phyloP scores from a whole-genome alignment of 2,888 invertebrate genomes.

The Eupithecia subfuscata region DNA sequence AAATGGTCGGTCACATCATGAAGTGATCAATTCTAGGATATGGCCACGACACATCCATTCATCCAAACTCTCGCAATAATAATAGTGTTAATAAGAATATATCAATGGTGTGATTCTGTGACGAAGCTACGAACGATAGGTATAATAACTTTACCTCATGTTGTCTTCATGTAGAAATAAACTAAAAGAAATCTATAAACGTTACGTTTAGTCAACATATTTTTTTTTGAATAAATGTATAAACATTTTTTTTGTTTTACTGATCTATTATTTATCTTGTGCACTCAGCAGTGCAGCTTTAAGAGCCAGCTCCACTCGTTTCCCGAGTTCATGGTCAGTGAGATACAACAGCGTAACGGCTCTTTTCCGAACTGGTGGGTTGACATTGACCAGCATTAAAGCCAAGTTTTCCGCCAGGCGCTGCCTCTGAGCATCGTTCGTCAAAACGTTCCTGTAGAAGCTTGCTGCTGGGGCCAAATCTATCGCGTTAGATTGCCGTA shows the following conservation, averaged over 20 bases:
- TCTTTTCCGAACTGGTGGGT: conserved; percentile 37
- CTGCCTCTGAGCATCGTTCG: conserved; percentile 39
- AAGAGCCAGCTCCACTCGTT: conserved; percentile 82
- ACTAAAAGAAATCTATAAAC: neutral
- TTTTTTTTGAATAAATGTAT: neutral
- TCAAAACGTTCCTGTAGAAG: conserved; percentile 88
- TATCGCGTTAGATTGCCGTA: conserved; percentile 32
- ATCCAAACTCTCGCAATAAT: too few species aligned
- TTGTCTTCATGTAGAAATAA: neutral
- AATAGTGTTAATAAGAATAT: too few species aligned
- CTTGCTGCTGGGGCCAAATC: conserved; percentile 83
- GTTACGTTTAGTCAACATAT: neutral
- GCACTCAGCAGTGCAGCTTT: conserved; percentile 35
- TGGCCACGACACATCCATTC: too few species aligned
- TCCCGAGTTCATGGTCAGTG: conserved; percentile 89
- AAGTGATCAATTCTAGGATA: too few species aligned
- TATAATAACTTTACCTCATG: too few species aligned
- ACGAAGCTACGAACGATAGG: too few species aligned
- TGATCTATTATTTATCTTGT: neutral
- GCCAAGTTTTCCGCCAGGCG: conserved; percentile 33
- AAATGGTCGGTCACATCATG: too few species aligned
- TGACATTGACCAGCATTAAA: conserved; percentile 22
- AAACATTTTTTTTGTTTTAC: neutral
- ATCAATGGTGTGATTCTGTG: too few species aligned
- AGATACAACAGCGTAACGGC: conserved; percentile 83